phyloP scores from a whole-genome alignment of 1,140 invertebrate species.

The Drosophila ogumai region DNA sequence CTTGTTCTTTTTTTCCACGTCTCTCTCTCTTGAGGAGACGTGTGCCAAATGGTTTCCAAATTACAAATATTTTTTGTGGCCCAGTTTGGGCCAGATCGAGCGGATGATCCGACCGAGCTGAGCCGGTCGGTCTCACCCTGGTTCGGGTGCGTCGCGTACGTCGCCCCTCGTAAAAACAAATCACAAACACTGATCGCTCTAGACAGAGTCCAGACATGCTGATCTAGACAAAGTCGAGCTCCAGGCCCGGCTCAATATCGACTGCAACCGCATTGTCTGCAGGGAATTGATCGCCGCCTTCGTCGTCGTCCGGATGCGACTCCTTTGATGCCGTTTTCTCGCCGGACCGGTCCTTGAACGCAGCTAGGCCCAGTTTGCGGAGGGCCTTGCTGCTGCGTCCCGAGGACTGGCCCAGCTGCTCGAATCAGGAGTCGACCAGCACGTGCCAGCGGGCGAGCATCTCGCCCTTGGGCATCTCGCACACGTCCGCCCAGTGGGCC shows the following conservation, averaged over 20 bases:
- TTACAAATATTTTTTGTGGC: slow-evolving; percentile 61
- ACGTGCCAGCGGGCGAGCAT: slow-evolving; percentile 89
- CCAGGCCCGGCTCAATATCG: slow-evolving; percentile 79
- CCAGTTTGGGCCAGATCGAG: slow-evolving; percentile 24
- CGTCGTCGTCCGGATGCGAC: slow-evolving; percentile 33
- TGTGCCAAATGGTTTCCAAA: slow-evolving; percentile 70
- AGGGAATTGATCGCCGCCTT: slow-evolving; percentile 44
- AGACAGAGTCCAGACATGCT: neutral
- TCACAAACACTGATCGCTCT: slow-evolving; percentile 45
- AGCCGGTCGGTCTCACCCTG: slow-evolving; percentile 13
- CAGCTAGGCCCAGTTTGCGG: slow-evolving; percentile 67
- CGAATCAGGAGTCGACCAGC: slow-evolving; percentile 86
- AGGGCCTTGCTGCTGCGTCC: slow-evolving; percentile 72
- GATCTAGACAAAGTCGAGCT: slow-evolving; percentile 79
- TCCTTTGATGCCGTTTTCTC: slow-evolving; percentile 61
- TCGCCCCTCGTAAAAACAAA: slow-evolving; percentile 56
- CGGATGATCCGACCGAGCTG: slow-evolving; percentile 4
- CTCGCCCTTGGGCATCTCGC: slow-evolving; percentile 86
- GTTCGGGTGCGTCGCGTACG: slow-evolving; percentile 1
- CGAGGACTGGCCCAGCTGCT: slow-evolving; percentile 81
- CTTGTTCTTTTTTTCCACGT: slow-evolving; percentile 11
- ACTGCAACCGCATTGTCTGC: slow-evolving; percentile 77
- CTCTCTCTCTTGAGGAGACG: slow-evolving; percentile 56
- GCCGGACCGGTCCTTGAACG: slow-evolving; percentile 80
- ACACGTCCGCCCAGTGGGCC: slow-evolving; percentile 97